Evolutionary conservation across 2,888 invertebrate genomes (phyloP), one percentile per base, ranked within the genome.

Genomic region (Conistra vaccinii): DNA sequence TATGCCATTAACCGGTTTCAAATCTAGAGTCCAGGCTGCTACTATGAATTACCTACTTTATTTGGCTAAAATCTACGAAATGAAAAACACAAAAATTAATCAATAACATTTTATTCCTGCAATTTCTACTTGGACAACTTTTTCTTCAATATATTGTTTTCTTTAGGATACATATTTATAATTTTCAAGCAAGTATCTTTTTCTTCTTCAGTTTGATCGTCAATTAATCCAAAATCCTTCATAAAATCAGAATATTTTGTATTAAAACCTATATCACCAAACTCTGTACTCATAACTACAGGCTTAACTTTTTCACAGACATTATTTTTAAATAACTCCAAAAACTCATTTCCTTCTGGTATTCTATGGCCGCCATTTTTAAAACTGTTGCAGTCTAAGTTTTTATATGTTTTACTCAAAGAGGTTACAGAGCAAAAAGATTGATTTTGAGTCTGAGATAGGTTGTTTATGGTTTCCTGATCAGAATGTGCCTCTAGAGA

Each of bases 231-330:
- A 39, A 69, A 39, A 76, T 88, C 83, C 69, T 92, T 93, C 0
- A 93, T 84, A 85, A 89, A 91, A 48, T 95, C 93, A 0, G 90
- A 84, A 84, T 94, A 95, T 71, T 91, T 92, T 9, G 80, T 58
- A 89, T 94, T 91, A 69, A 92, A 93, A 0, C 95, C 96, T 71
- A 95, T 92, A 89, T 96, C 95, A 2, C 95, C 96, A 17, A 88
- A 89, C 57, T 91, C 84, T 0, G 88, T 89, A 3, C 90, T 89
- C 95, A 95, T 95, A 0, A 90, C 87, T 0, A 90, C 85, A 5
- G 76, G 79, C 48, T 90, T 89, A 3, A 76, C 48, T 29, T 62
- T 77, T 45, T 76, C 77, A 45, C 58, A 51, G 12, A 35, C 20
- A 67, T 79, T 66, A 68, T 82, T 74, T 68, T 86, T 82, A 76